phyloP scores from a whole-genome alignment of 2,888 invertebrate genomes.

The Thalpophila matura region DNA sequence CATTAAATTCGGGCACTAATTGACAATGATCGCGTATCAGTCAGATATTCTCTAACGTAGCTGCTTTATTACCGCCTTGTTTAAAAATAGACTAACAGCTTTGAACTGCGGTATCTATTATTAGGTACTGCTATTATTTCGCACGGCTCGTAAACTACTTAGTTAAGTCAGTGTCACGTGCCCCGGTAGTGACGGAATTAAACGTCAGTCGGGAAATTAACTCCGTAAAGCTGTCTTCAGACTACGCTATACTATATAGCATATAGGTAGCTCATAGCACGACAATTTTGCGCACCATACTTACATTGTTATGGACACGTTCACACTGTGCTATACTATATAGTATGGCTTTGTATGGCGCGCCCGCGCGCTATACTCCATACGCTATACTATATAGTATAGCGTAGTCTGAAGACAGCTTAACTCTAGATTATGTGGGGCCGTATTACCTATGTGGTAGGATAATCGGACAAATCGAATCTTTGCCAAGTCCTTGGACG shows the following conservation, averaged over 20 bases:
- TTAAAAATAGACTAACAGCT: conserved; percentile 53
- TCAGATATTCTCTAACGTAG: conserved; percentile 13
- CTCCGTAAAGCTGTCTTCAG: not conserved
- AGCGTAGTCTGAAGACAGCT: too few species aligned
- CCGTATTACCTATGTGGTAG: too few species aligned
- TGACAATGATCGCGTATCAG: conserved; percentile 19
- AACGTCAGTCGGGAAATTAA: conserved; percentile 49
- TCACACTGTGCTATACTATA: too few species aligned
- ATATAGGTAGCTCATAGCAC: too few species aligned
- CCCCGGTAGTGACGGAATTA: conserved; percentile 23
- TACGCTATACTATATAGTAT: too few species aligned
- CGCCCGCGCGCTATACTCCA: too few species aligned
- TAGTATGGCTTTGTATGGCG: too few species aligned
- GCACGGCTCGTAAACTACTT: conserved; percentile 37
- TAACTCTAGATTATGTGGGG: too few species aligned
- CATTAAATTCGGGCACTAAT: not conserved
- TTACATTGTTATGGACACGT: too few species aligned
- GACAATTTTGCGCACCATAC: too few species aligned
- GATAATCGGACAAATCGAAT: too few species aligned
- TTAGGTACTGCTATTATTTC: conserved; percentile 51
- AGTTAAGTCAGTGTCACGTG: conserved; percentile 47
- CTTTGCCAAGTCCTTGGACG: too few species aligned
- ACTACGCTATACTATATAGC: not conserved
- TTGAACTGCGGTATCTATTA: conserved; percentile 35
- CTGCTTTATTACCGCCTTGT: conserved; percentile 17